phyloP scores from a whole-genome alignment of 2,888 invertebrate genomes.

The Drosophila atripex region DNA sequence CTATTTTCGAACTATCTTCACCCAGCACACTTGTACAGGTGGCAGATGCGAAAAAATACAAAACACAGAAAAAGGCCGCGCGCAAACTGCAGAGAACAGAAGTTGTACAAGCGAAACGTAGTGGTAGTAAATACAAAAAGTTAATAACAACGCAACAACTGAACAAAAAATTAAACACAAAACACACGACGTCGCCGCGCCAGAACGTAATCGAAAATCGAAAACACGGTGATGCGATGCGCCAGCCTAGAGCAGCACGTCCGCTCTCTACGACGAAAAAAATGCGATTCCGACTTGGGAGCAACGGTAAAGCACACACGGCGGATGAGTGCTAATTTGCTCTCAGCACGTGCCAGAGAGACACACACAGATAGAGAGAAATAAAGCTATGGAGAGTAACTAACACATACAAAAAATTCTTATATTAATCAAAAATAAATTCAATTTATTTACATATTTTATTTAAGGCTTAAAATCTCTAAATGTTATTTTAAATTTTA shows the following conservation, averaged over 20 bases:
- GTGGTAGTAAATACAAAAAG: conserved; percentile 60
- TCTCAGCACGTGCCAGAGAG: conserved; percentile 45
- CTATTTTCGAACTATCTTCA: conserved; percentile 35
- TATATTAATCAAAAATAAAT: background rate
- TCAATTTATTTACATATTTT: background rate
- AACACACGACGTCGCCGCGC: conserved; percentile 43
- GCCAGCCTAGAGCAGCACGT: conserved; percentile 59
- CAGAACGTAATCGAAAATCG: conserved; percentile 38
- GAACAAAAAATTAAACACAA: conserved; percentile 66
- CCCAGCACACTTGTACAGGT: conserved; percentile 36
- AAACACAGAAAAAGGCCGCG: conserved; percentile 10
- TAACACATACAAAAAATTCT: background rate
- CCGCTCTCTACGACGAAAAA: conserved; percentile 68
- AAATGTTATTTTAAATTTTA: too few relatives aligned
- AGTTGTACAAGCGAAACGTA: conserved; percentile 38
- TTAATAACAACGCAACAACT: conserved; percentile 46
- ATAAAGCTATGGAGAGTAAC: conserved; percentile 1
- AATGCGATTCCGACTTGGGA: conserved; percentile 48
- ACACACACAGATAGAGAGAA: background rate
- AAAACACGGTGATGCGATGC: conserved; percentile 33
- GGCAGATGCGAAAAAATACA: conserved; percentile 21
- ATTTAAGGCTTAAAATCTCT: background rate
- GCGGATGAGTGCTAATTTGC: conserved; percentile 39
- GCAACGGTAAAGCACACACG: conserved; percentile 40
- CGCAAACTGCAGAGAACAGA: conserved; percentile 41